These are phyloP conservation scores for Homalodisca vitripennis DNA, from an alignment of 1,140 invertebrate species.

Conservation along the genomic window DNA sequence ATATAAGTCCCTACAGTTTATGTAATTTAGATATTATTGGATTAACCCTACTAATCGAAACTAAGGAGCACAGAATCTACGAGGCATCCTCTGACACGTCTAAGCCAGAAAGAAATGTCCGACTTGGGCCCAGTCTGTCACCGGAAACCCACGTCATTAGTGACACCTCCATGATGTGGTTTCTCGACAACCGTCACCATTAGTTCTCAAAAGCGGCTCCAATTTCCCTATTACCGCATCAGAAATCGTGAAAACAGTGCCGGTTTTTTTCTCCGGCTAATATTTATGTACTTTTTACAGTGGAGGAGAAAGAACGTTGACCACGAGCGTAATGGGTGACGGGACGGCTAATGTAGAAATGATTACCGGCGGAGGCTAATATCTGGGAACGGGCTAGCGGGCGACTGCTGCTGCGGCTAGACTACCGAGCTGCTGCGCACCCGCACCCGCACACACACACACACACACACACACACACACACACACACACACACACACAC, in stretches of 20 bases:
- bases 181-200: neutral
- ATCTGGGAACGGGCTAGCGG: neutral
- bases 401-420: neutral
- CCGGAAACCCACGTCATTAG: neutral
- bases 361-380: conserved; percentile 15
- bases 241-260: conserved; percentile 21
- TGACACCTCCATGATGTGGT: too few species aligned
- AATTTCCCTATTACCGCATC: conserved; percentile 22
- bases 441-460: too few species aligned
- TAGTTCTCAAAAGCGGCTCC: neutral
- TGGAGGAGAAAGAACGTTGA: conserved; percentile 18
- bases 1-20: too few species aligned
- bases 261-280: conserved; percentile 20
- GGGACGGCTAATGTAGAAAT: conserved; percentile 21
- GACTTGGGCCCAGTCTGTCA: neutral
- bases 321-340: conserved; percentile 15
- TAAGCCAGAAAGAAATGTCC: too few species aligned
- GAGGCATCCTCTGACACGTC: too few species aligned
- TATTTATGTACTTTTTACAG: conserved; percentile 26
- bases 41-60: too few species aligned
- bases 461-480: too few species aligned
- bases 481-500: too few species aligned
- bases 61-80: too few species aligned
- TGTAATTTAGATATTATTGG: too few species aligned
- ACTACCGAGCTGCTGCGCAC: too few species aligned